Conservation (phyloP, 2,888 invertebrate species). For the Ichneumoninae sp. region DNA sequence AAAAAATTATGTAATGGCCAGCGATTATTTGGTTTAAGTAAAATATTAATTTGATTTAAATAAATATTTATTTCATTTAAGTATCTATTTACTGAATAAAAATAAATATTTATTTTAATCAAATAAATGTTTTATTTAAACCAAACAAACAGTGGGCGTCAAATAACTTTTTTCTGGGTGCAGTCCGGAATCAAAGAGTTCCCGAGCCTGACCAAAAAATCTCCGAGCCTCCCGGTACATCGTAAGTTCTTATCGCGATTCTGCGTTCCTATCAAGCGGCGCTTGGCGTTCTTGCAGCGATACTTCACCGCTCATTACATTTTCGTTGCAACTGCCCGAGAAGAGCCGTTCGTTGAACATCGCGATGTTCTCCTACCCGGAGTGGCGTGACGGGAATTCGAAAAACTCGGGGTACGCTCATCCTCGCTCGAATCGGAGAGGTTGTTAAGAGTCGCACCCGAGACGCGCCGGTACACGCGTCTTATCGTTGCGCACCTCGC, state of each 20-base stretch:
- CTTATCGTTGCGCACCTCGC: conserved; percentile 52
- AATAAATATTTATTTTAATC: no score
- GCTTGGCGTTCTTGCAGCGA: not conserved
- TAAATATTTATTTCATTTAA: no score
- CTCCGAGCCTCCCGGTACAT: not conserved
- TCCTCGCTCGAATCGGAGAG: conserved; percentile 53
- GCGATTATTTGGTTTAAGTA: no score
- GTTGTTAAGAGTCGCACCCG: conserved; percentile 65
- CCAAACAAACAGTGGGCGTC: no score
- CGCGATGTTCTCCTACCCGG: conserved; percentile 20
- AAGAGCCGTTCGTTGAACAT: not conserved
- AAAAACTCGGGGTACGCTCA: conserved; percentile 62
- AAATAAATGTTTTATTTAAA: no score
- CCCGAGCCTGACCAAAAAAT: not conserved
- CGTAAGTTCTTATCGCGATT: conserved; percentile 46
- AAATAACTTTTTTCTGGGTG: no score
- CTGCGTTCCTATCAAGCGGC: not conserved
- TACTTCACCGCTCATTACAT: conserved; percentile 19
- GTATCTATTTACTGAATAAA: no score
- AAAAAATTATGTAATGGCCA: no score
- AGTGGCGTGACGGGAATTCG: conserved; percentile 66
- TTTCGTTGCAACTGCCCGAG: not conserved
- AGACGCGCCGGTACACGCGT: conserved; percentile 50
- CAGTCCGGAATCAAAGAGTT: not conserved
- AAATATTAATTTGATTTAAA: no score